Conservation (phyloP, 1,140 invertebrate species). For the Cotesia chilonis region DNA sequence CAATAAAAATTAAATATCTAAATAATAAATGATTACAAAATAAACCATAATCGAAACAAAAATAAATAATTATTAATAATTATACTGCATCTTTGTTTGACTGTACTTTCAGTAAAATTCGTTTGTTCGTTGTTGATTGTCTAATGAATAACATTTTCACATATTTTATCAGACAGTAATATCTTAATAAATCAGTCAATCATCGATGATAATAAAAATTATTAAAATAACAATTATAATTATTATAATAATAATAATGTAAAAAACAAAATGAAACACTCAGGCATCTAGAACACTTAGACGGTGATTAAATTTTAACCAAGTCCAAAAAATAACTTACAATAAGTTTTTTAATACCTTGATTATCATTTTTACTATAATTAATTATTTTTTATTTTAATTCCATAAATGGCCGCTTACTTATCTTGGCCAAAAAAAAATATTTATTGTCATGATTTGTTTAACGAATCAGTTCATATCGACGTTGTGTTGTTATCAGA, state of each 20-base stretch:
- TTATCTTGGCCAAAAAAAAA: conserved; percentile 10
- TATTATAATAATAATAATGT: conserved; percentile 6
- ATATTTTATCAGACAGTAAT: not conserved
- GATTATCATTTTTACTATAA: not conserved
- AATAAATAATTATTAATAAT: too few species aligned
- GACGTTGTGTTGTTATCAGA: conserved; percentile 58
- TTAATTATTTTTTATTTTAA: conserved; percentile 16
- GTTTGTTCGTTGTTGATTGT: not conserved
- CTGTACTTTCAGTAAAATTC: not conserved
- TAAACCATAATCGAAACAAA: too few species aligned
- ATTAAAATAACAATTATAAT: conserved; percentile 1
- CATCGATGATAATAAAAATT: not conserved
- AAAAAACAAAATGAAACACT: conserved; percentile 36
- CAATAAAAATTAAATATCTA: too few species aligned
- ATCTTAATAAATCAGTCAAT: conserved; percentile 9
- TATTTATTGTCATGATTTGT: conserved; percentile 38
- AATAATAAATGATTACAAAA: too few species aligned
- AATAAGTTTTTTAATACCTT: not conserved
- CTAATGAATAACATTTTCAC: conserved; percentile 11
- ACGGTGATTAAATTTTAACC: conserved; percentile 35
- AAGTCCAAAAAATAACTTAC: conserved; percentile 17
- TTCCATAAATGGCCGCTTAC: conserved; percentile 14
- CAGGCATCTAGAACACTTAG: conserved; percentile 41
- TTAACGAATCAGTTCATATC: conserved; percentile 52
- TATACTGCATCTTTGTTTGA: too few species aligned